These are phyloP conservation scores for Mellivora capensis DNA, from an alignment of 2,113 vertebrate genomes.

Conservation along the genomic window DNA sequence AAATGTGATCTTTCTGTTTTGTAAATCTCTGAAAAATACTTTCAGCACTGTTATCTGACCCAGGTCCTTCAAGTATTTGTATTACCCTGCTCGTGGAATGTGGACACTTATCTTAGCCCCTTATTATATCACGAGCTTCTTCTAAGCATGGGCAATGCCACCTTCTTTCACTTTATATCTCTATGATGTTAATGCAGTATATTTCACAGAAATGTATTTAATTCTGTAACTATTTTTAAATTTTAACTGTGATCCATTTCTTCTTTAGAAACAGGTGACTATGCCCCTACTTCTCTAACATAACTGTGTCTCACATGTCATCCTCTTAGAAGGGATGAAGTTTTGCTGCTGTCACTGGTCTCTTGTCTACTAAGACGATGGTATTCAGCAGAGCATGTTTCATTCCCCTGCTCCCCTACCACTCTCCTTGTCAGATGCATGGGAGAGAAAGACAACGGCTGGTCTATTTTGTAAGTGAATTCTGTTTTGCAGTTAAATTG, in stretches of 20 bases:
- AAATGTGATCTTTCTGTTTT: neutral
- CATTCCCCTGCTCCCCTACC: neutral
- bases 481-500: neutral
- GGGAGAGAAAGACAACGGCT: neutral
- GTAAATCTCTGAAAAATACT: neutral
- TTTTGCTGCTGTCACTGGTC: neutral
- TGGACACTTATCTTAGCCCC: neutral
- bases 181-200: neutral
- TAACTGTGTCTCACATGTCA: neutral
- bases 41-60: neutral
- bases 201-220: neutral
- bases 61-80: neutral
- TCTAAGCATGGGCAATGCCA: neutral
- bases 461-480: neutral
- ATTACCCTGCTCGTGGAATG: neutral
- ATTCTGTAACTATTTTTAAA: neutral
- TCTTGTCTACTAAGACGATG: neutral
- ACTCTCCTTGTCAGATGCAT: neutral
- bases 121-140: neutral
- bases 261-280: neutral
- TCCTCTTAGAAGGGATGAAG: neutral
- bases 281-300: neutral
- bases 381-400: neutral
- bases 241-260: neutral
- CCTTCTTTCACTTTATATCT: neutral